Evolutionary conservation across 2,113 vertebrate genomes (phyloP).

Genomic region (Dendrocopos noguchii): DNA sequence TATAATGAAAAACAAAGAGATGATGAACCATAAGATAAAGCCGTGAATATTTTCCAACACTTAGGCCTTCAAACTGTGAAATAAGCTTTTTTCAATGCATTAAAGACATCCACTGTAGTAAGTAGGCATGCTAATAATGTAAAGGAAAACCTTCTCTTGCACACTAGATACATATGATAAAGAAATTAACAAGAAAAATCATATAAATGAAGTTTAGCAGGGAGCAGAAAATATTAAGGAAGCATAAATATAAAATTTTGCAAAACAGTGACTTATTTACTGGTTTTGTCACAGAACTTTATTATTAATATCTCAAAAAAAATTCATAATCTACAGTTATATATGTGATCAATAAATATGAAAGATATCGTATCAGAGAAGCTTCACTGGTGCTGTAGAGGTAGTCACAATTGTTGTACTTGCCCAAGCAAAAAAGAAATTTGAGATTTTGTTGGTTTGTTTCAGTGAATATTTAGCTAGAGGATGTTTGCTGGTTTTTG

Average conservation of each 20-base stretch:
- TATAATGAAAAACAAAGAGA: not conserved
- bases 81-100: rapidly evolving
- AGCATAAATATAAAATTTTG: not conserved
- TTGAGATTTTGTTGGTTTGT: not conserved
- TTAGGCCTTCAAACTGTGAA: not conserved
- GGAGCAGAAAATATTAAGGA: not conserved
- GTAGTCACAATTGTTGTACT: not conserved
- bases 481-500: not conserved
- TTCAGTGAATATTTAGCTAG: not conserved
- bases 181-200: not conserved
- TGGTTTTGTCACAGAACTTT: not conserved
- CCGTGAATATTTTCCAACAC: not conserved
- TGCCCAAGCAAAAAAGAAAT: not conserved
- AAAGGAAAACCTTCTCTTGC: not conserved
- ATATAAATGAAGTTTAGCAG: not conserved
- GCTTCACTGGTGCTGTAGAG: not conserved
- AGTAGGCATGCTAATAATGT: not conserved
- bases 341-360: not conserved
- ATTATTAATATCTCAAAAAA: not conserved
- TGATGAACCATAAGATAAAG: not conserved
- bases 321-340: not conserved
- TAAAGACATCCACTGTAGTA: too few relatives aligned
- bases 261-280: not conserved
- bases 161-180: not conserved
- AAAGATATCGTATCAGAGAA: not conserved